Percentiles rank a stretch among this genome's conserved stretches.
These are phyloP conservation scores for Eudemis profundana DNA, from an alignment of 2,888 invertebrate species.

Conservation along the genomic window DNA sequence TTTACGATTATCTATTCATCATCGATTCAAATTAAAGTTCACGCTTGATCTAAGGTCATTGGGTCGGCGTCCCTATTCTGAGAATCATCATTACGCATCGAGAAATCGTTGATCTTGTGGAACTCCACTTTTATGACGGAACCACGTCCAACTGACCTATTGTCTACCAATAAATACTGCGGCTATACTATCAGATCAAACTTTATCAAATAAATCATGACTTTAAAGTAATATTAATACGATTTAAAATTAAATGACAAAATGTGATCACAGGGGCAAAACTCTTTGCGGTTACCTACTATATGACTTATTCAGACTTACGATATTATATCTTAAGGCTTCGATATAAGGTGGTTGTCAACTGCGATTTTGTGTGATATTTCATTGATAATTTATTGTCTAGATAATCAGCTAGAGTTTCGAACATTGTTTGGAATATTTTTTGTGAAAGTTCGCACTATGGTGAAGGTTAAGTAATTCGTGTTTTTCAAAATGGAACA, in stretches of 20 bases:
- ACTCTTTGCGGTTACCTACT: not conserved
- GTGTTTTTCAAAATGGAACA: not conserved
- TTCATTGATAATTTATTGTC: not conserved
- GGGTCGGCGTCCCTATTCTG: not conserved
- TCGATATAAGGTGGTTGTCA: not conserved
- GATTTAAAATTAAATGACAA: not conserved
- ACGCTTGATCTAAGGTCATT: not conserved
- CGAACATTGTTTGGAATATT: conserved; percentile 1
- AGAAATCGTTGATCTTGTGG: not conserved
- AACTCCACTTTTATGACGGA: not conserved
- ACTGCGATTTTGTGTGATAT: not conserved
- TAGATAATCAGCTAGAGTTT: not conserved
- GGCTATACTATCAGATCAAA: not conserved
- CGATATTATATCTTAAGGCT: not conserved
- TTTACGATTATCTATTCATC: not conserved
- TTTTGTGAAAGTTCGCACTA: not conserved
- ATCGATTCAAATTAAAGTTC: not conserved
- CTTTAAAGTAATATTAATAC: not conserved
- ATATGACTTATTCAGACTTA: not conserved
- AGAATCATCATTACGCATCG: not conserved
- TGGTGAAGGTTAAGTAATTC: not conserved
- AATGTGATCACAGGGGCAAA: not conserved
- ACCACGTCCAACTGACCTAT: not conserved
- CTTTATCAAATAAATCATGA: not conserved
- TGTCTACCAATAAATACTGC: not conserved